phyloP scores from a whole-genome alignment of 2,113 vertebrate species.

The Larimichthys polyactis region DNA sequence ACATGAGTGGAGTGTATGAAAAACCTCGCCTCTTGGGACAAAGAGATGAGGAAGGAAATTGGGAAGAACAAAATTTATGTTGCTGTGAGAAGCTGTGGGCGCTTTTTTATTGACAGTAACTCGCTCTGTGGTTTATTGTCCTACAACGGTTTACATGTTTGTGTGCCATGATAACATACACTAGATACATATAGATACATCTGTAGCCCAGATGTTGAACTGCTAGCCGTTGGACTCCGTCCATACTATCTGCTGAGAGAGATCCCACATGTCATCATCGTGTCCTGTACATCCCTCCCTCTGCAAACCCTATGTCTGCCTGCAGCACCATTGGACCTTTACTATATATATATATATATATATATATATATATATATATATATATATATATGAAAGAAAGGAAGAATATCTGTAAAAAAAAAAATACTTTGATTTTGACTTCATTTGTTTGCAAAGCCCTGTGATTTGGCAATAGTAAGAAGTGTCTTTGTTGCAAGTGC shows the following conservation, averaged over 20 bases:
- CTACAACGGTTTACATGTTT: slow-evolving; percentile 12
- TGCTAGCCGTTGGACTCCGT: too few species aligned
- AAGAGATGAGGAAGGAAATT: slow-evolving; percentile 50
- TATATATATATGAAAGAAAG: too few species aligned
- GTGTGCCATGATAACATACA: background rate
- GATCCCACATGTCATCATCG: too few species aligned
- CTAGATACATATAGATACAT: background rate
- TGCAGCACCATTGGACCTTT: too few species aligned
- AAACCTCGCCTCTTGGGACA: slow-evolving; percentile 39
- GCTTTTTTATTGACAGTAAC: slow-evolving; percentile 32
- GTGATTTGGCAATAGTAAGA: background rate
- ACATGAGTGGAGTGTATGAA: slow-evolving; percentile 50
- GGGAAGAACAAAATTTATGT: slow-evolving; percentile 57
- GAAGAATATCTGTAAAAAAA: background rate
- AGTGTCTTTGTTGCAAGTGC: slow-evolving; percentile 19
- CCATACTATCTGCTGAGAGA: too few species aligned
- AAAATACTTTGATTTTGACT: background rate
- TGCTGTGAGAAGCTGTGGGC: slow-evolving; percentile 38
- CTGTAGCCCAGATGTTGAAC: too few species aligned
- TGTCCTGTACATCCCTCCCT: too few species aligned
- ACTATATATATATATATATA: too few species aligned
- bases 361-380: too few species aligned
- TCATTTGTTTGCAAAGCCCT: background rate
- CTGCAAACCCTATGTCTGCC: too few species aligned
- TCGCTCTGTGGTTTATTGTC: slow-evolving; percentile 33